These are phyloP conservation scores for Sinopyrophorus schimmeli DNA, from an alignment of 2,888 invertebrate genomes.

Conservation along the genomic window DNA sequence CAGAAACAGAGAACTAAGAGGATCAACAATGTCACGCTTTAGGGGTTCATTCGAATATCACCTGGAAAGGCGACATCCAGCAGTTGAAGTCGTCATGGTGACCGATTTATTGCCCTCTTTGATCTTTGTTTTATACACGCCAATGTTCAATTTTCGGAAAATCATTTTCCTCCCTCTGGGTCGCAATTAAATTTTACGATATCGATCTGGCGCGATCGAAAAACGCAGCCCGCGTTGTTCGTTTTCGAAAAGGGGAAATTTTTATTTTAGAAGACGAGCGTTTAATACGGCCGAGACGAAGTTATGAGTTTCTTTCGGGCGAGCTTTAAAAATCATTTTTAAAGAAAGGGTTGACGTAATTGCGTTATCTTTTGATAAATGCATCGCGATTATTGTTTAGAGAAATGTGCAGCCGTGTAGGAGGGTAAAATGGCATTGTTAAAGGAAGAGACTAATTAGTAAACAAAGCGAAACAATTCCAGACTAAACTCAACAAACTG, in stretches of 20 bases:
- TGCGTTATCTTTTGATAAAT: conserved; percentile 20
- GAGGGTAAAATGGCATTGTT: conserved; percentile 20
- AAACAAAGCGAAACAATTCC: conserved; percentile 39
- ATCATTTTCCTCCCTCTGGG: too few relatives aligned
- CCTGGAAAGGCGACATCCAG: conserved; percentile 30
- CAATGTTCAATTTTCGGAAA: too few relatives aligned
- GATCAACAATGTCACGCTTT: conserved; percentile 38
- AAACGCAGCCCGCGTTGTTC: too few relatives aligned
- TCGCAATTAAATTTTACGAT: too few relatives aligned
- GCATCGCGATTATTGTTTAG: conserved; percentile 15
- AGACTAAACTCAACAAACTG: conserved; percentile 37
- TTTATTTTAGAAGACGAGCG: too few relatives aligned
- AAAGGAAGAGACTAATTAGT: conserved; percentile 36
- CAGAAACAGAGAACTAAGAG: conserved; percentile 40
- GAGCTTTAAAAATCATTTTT: too few relatives aligned
- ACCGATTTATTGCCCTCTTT: conserved; percentile 36
- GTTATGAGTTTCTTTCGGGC: too few relatives aligned
- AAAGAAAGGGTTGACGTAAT: conserved; percentile 7
- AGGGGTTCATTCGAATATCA: conserved; percentile 33
- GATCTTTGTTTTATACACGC: conserved; percentile 33
- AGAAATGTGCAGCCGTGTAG: conserved; percentile 12
- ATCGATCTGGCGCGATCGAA: too few relatives aligned
- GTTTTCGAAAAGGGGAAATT: too few relatives aligned
- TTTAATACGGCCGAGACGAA: too few relatives aligned
- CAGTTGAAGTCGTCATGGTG: conserved; percentile 35